Conservation (phyloP, 2,888 invertebrate genomes). For the Baronia brevicornis region DNA sequence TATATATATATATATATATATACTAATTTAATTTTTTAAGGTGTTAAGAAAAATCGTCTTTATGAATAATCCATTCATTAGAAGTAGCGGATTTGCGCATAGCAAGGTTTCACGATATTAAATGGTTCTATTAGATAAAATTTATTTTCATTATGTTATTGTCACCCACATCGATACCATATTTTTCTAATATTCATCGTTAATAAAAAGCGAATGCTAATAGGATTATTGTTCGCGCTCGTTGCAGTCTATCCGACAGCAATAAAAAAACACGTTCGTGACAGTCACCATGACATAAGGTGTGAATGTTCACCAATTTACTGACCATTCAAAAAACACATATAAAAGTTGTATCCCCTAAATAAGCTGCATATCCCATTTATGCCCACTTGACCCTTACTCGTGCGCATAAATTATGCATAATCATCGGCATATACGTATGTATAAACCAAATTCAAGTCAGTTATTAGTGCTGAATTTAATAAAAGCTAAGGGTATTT, state of each 20-base stretch:
- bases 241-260: constrained; percentile 11
- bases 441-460: no score
- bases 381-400: constrained; percentile 62
- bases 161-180: constrained; percentile 18
- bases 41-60: no score
- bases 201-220: constrained; percentile 31
- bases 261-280: constrained; percentile 30
- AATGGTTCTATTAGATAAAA: background rate
- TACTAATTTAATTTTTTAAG: no score
- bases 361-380: constrained; percentile 18
- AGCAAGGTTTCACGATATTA: no score
- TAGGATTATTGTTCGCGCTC: constrained; percentile 37
- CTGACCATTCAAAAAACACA: constrained; percentile 33
- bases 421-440: constrained; percentile 52
- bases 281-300: constrained; percentile 52
- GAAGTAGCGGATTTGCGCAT: no score
- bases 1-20: no score
- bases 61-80: no score
- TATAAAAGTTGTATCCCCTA: constrained; percentile 24
- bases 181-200: constrained; percentile 11
- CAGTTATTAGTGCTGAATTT: no score
- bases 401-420: constrained; percentile 69
- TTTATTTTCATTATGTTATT: background rate
- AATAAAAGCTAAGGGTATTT: no score
- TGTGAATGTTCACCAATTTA: constrained; percentile 36